Evolutionary conservation across 2,888 invertebrate genomes (phyloP).

Genomic region (Epirrhoe tristata): DNA sequence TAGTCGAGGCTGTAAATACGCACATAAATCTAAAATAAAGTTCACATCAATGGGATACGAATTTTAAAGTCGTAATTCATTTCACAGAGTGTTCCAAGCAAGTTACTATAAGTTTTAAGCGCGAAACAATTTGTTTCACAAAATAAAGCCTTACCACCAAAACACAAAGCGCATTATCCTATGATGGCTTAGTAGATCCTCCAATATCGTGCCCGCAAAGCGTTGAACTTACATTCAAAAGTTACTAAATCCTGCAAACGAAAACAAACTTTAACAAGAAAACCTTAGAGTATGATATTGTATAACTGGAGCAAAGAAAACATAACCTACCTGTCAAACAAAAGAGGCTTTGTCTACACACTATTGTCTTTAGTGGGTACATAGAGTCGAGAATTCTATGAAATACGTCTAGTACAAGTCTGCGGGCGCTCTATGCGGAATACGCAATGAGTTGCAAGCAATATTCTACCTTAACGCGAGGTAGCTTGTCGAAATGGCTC

Average conservation of each 20-base stretch:
- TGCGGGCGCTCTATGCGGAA: slow-evolving; percentile 39
- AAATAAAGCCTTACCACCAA: slow-evolving; percentile 2
- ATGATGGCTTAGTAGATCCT: slow-evolving; percentile 15
- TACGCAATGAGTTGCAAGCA: slow-evolving; percentile 45
- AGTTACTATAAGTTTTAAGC: slow-evolving; percentile 12
- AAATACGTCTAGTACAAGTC: slow-evolving; percentile 40
- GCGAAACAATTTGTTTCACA: slow-evolving; percentile 19
- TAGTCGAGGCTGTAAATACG: too few relatives aligned
- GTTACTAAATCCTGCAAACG: slow-evolving; percentile 24
- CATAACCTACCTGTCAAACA: slow-evolving; percentile 50
- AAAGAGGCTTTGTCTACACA: slow-evolving; percentile 57
- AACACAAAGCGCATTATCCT: slow-evolving; percentile 17
- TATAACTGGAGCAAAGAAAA: slow-evolving; percentile 36
- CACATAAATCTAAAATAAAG: neutral
- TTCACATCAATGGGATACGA: slow-evolving; percentile 3
- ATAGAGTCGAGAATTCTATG: slow-evolving; percentile 56
- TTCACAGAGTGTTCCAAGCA: slow-evolving; percentile 31
- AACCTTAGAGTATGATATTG: slow-evolving; percentile 43
- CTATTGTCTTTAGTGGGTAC: slow-evolving; percentile 52
- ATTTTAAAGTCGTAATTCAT: neutral
- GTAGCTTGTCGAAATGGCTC: slow-evolving; percentile 48
- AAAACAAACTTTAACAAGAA: slow-evolving; percentile 38
- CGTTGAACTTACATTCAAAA: slow-evolving; percentile 36
- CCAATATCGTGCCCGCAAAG: slow-evolving; percentile 25
- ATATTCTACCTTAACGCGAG: slow-evolving; percentile 52